A percentile compares a stretch with the other conserved stretches of the same genome.
Conservation (phyloP, 2,113 vertebrate genomes). For the Periophthalmodon schlosseri region DNA sequence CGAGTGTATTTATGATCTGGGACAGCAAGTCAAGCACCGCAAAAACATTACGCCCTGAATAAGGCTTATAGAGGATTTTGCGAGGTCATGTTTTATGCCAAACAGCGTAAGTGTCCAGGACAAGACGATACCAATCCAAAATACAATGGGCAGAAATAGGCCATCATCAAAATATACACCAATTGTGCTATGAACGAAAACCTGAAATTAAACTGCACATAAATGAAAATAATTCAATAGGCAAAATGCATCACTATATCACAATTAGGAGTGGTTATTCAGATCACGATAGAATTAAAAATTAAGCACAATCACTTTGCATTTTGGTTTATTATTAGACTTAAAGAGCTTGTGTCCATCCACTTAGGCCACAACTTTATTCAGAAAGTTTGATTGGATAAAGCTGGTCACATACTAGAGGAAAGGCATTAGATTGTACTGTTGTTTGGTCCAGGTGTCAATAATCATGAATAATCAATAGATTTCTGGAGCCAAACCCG, state of each 20-base stretch:
- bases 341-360: not conserved
- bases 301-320: no score
- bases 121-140: not conserved
- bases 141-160: not conserved
- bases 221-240: no score
- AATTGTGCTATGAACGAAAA: no score
- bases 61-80: not conserved
- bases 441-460: no score
- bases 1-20: slow-evolving; percentile 4
- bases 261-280: not conserved
- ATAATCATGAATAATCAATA: no score
- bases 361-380: not conserved
- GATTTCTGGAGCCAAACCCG: no score
- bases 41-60: not conserved
- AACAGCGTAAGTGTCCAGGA: not conserved
- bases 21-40: slow-evolving; percentile 30
- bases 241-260: no score
- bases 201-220: no score
- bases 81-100: not conserved
- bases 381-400: not conserved
- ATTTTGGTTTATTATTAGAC: no score
- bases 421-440: not conserved
- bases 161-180: no score
- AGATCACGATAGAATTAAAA: slow-evolving; percentile 6
- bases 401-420: not conserved